Percentiles rank a stretch among this genome's conserved stretches.
Evolutionary conservation across 2,888 invertebrate genomes (phyloP).

Genomic region (Lymantria dispar): DNA sequence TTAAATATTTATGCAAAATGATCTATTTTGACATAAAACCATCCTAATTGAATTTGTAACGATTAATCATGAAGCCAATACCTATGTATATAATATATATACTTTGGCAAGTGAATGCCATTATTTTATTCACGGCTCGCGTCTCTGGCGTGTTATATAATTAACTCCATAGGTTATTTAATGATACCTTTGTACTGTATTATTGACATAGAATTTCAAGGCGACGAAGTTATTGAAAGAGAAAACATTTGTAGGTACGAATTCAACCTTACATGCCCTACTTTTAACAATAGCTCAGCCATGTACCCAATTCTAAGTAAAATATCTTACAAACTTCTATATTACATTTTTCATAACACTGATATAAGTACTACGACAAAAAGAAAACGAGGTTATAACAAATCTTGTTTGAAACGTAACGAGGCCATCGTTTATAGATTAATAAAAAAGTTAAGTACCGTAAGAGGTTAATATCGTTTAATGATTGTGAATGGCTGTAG

Average conservation of each 20-base stretch:
- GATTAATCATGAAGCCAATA: neutral
- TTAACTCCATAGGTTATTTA: constrained; percentile 18
- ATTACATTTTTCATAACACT: neutral
- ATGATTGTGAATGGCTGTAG: constrained; percentile 9
- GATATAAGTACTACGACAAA: constrained; percentile 8
- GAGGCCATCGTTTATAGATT: neutral
- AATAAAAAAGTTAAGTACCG: constrained; percentile 13
- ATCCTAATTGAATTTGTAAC: neutral
- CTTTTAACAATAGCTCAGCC: constrained; percentile 15
- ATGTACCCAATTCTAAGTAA: neutral
- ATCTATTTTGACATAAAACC: too few relatives aligned
- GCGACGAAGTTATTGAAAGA: constrained; percentile 23
- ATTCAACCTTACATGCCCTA: constrained; percentile 37
- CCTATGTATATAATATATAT: neutral
- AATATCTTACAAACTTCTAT: neutral
- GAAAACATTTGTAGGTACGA: constrained; percentile 33
- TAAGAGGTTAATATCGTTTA: constrained; percentile 21
- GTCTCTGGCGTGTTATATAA: constrained; percentile 12
- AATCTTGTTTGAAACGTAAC: constrained; percentile 1
- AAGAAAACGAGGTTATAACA: constrained; percentile 25
- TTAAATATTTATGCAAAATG: too few relatives aligned
- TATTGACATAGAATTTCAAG: constrained; percentile 33
- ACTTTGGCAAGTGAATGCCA: neutral
- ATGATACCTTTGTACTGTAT: constrained; percentile 32
- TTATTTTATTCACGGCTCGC: constrained; percentile 1